phyloP scores from a whole-genome alignment of 2,888 invertebrate species.

The Cryptops parisi region DNA sequence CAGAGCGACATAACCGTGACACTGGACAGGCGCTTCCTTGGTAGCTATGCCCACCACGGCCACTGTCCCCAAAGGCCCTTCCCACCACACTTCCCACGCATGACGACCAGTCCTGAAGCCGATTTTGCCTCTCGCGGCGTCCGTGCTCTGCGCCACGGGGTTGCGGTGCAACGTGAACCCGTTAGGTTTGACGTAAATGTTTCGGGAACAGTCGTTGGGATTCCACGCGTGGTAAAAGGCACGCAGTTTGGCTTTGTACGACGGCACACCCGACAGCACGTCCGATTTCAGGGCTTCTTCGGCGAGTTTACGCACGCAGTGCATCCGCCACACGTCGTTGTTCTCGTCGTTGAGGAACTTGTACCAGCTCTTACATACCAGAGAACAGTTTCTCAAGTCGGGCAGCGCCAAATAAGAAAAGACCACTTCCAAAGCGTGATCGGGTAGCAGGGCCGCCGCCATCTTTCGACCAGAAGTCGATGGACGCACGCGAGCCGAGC shows the following conservation, averaged over 20 bases:
- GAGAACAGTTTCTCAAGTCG: conserved; percentile 73
- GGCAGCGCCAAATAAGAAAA: conserved; percentile 78
- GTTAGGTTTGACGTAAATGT: conserved; percentile 91
- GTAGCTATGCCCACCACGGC: conserved; percentile 94
- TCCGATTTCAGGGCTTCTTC: conserved; percentile 81
- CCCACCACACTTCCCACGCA: conserved; percentile 98
- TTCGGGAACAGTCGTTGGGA: conserved; percentile 89
- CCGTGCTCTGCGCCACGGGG: conserved; percentile 97
- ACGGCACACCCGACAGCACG: conserved; percentile 68
- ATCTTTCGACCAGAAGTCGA: too few species aligned
- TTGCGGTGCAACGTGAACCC: conserved; percentile 96
- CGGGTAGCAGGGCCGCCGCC: conserved; percentile 39
- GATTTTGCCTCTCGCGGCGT: conserved; percentile 78
- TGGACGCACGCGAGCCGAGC: too few species aligned
- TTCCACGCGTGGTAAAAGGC: conserved; percentile 96
- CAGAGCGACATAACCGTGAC: conserved; percentile 88
- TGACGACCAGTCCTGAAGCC: conserved; percentile 75
- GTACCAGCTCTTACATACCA: conserved; percentile 90
- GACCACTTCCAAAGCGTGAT: conserved; percentile 71
- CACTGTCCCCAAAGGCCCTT: conserved; percentile 94
- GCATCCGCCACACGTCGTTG: conserved; percentile 86
- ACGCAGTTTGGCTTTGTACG: conserved; percentile 82
- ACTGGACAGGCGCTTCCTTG: conserved; percentile 81
- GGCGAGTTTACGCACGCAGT: conserved; percentile 71
- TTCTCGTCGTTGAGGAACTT: conserved; percentile 79